These are phyloP conservation scores for Oreochromis niloticus DNA, from an alignment of 2,113 vertebrate species.

Conservation along the genomic window DNA sequence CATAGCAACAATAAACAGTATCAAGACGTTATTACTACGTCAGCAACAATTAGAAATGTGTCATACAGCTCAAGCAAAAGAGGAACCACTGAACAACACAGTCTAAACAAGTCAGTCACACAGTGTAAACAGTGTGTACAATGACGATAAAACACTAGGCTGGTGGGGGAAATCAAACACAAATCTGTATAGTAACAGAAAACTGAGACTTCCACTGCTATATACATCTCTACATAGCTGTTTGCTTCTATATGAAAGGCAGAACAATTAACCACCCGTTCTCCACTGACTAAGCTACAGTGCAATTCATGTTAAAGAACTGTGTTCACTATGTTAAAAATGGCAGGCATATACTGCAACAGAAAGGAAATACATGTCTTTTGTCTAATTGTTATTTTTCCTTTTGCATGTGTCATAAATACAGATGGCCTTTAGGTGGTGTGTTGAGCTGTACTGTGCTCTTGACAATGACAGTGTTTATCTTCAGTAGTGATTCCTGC, in stretches of 20 bases:
- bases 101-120: not conserved
- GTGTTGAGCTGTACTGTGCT: not conserved
- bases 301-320: not conserved
- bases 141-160: not conserved
- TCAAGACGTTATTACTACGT: not conserved
- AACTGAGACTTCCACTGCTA: not conserved
- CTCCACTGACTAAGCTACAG: not conserved
- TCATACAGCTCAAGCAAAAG: not conserved
- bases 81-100: not conserved
- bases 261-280: not conserved
- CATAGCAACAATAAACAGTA: not conserved
- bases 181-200: not conserved
- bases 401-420: not conserved
- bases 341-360: not conserved
- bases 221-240: not conserved
- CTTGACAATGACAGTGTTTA: not conserved
- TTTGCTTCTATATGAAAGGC: not conserved
- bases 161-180: accelerated
- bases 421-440: not conserved
- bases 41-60: not conserved
- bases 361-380: not conserved
- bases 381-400: not conserved
- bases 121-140: accelerated
- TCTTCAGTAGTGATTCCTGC: not conserved
- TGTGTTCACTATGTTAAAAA: not conserved